A percentile compares a stretch with the other conserved stretches of the same genome.
These are phyloP conservation scores for Entomyzon cyanotis DNA, from an alignment of 2,113 vertebrate genomes.

Conservation along the genomic window DNA sequence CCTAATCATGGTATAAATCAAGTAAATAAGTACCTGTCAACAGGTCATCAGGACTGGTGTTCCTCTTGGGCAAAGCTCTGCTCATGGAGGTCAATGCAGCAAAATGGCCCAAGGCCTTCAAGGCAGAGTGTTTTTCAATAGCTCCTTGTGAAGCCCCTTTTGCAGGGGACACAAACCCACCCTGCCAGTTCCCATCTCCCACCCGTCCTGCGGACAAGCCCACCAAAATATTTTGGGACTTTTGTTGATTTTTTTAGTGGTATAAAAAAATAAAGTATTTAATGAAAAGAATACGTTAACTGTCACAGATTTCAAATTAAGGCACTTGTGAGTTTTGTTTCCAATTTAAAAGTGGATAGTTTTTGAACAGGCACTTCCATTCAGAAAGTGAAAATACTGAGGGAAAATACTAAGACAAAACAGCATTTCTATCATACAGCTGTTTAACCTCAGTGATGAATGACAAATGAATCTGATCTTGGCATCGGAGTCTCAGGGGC, in stretches of 20 bases:
- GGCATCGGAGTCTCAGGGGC: neutral
- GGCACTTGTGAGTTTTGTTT: neutral
- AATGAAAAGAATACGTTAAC: neutral
- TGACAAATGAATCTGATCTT: neutral
- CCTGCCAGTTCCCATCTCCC: neutral
- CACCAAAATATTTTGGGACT: neutral
- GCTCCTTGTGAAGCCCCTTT: fast-evolving
- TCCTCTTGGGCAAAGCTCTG: neutral
- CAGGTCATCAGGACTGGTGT: neutral
- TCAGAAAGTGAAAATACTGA: neutral
- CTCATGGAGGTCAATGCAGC: neutral
- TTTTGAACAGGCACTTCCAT: neutral
- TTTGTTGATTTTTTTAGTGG: neutral
- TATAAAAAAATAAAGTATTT: neutral
- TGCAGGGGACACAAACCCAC: neutral
- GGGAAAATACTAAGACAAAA: neutral
- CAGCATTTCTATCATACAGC: neutral
- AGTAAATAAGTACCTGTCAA: neutral
- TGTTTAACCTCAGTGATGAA: neutral
- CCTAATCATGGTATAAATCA: slow-evolving; percentile 35
- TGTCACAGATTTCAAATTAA: neutral
- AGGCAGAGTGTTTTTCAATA: fast-evolving
- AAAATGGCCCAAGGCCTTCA: neutral
- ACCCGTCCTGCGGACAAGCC: neutral
- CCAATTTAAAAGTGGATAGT: neutral